These are phyloP conservation scores for Masticophis lateralis DNA, from an alignment of 2,797 vertebrate species.

Conservation along the genomic window DNA sequence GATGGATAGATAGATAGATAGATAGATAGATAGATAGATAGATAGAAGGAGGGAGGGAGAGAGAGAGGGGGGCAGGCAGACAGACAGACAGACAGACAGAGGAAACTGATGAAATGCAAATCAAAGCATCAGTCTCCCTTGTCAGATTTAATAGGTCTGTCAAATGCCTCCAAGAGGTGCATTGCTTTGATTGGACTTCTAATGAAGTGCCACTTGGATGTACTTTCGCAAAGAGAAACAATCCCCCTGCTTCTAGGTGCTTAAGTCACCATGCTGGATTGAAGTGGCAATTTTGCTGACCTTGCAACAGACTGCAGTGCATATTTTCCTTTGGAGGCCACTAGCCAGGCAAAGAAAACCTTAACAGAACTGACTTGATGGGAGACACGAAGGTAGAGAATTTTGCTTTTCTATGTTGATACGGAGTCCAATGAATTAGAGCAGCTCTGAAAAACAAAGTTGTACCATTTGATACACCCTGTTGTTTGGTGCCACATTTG, in stretches of 20 bases:
- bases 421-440: not conserved
- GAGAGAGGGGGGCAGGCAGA: no score
- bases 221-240: not conserved
- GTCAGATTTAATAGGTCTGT: not conserved
- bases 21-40: no score
- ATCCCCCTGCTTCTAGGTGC: not conserved
- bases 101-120: not conserved
- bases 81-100: not conserved
- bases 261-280: not conserved
- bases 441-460: not conserved
- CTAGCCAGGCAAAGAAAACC: not conserved
- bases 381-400: not conserved
- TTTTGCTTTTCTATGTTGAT: not conserved
- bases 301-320: not conserved
- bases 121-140: not conserved
- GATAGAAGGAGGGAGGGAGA: no score
- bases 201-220: not conserved
- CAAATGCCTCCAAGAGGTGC: not conserved
- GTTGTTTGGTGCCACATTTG: not conserved
- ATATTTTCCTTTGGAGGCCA: not conserved
- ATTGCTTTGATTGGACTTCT: not conserved
- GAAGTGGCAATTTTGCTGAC: not conserved
- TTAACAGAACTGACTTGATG: not conserved
- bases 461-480: not conserved
- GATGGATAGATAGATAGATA: no score